phyloP scores from a whole-genome alignment of 2,797 vertebrate genomes.

The Pangasius krempfi region DNA sequence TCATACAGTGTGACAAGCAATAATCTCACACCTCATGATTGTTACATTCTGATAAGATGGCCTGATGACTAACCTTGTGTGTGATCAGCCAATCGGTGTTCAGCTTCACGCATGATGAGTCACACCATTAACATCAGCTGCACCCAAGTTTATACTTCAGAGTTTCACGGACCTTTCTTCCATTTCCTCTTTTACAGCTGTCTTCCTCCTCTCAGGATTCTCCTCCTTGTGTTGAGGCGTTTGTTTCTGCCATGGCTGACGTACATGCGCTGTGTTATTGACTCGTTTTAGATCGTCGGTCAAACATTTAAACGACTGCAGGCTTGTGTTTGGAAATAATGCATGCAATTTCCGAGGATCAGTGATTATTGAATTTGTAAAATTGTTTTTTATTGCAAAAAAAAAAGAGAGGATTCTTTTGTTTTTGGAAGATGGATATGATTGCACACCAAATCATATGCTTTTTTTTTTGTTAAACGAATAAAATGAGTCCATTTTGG shows the following conservation, averaged over 20 bases:
- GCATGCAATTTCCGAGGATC: neutral
- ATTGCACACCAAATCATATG: neutral
- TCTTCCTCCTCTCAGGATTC: neutral
- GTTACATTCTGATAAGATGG: neutral
- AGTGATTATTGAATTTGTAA: neutral
- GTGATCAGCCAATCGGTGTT: neutral
- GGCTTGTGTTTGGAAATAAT: too few relatives aligned
- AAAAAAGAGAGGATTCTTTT: neutral
- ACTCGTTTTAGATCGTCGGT: neutral
- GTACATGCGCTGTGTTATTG: neutral
- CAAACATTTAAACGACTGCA: neutral
- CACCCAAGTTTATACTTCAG: neutral
- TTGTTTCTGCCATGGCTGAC: neutral
- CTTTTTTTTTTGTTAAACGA: neutral
- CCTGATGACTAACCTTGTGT: neutral
- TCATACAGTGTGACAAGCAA: neutral
- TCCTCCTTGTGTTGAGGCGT: neutral
- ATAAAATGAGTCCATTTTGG: neutral
- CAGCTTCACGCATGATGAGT: neutral
- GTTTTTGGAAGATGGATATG: neutral
- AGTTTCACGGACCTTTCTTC: neutral
- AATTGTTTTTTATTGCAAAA: neutral
- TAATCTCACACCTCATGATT: neutral
- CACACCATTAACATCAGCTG: neutral
- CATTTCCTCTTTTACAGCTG: neutral